Conservation (phyloP, 2,888 invertebrate species). For the Synanthedon myopaeformis region DNA sequence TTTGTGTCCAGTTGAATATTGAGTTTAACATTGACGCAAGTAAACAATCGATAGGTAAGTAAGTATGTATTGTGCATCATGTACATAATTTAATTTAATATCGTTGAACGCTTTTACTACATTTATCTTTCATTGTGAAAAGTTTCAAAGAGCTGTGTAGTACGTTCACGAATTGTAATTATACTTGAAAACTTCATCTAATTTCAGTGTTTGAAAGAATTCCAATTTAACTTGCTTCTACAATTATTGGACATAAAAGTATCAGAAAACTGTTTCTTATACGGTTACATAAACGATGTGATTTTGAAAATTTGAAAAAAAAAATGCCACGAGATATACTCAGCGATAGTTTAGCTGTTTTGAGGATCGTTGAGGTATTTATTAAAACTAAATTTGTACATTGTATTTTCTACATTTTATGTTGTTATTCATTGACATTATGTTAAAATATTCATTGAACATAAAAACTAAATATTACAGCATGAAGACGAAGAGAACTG, state of each 20-base stretch:
- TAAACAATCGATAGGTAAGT: background rate
- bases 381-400: background rate
- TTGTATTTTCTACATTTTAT: background rate
- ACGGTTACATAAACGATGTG: too few relatives aligned
- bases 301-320: background rate
- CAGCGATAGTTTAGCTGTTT: constrained; percentile 74
- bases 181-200: too few relatives aligned
- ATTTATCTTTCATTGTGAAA: too few relatives aligned
- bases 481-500: constrained; percentile 61
- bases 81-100: too few relatives aligned
- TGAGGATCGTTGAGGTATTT: constrained; percentile 71
- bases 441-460: background rate
- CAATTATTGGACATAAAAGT: too few relatives aligned
- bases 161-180: too few relatives aligned
- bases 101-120: too few relatives aligned
- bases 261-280: too few relatives aligned
- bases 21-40: background rate
- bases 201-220: too few relatives aligned
- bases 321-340: constrained; percentile 78
- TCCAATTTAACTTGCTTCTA: too few relatives aligned
- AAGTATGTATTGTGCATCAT: background rate
- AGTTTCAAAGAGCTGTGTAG: too few relatives aligned
- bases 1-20: constrained; percentile 2
- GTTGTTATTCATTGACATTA: background rate
- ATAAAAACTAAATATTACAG: constrained; percentile 14